These are phyloP conservation scores for Archilochus colubris DNA, from an alignment of 2,113 vertebrate species.

Conservation along the genomic window DNA sequence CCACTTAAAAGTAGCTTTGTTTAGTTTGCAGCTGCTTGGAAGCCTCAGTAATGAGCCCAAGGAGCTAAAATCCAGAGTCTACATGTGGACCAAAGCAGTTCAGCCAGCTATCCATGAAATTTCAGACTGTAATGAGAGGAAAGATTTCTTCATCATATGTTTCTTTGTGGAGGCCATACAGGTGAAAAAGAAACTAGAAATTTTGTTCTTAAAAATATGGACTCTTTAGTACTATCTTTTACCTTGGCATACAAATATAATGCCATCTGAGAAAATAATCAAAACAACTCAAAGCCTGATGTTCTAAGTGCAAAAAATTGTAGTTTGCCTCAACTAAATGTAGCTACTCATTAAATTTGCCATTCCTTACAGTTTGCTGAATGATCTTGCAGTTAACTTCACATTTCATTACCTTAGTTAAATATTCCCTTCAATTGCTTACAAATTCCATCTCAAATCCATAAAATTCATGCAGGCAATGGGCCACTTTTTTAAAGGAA, in stretches of 20 bases:
- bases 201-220: not conserved
- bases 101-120: not conserved
- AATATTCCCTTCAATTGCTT: not conserved
- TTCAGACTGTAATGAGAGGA: not conserved
- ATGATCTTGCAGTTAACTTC: not conserved
- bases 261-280: not conserved
- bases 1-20: not conserved
- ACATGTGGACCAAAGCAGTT: not conserved
- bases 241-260: not conserved
- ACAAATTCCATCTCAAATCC: not conserved
- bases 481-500: too few species aligned
- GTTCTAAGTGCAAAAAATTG: not conserved
- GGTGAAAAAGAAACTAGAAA: not conserved
- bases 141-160: not conserved
- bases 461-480: not conserved
- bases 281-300: not conserved
- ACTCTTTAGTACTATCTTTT: not conserved
- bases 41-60: not conserved
- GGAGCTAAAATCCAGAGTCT: not conserved
- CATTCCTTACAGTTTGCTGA: not conserved
- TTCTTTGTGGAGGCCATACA: not conserved
- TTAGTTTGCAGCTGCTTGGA: not conserved
- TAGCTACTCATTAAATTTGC: not conserved
- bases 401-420: not conserved
- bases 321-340: not conserved